A percentile compares a stretch with the other conserved stretches of the same genome.
Conservation (phyloP, 2,888 invertebrate species). For the Cheilosia impressa region DNA sequence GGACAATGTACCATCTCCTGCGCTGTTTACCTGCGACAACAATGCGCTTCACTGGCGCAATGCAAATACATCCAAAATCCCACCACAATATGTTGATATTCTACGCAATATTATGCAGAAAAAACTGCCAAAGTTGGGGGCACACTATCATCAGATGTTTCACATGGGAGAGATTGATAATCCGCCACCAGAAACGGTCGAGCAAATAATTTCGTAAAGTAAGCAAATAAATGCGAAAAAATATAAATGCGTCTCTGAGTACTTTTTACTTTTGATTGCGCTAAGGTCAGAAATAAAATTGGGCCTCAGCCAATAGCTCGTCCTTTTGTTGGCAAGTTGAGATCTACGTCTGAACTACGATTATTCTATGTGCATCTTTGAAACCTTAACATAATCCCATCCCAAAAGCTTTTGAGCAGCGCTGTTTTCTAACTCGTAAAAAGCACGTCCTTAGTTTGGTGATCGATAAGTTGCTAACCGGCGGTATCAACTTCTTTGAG, state of each 20-base stretch:
- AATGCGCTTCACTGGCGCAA: constrained; percentile 91
- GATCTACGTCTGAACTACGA: no score
- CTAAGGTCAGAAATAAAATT: no score
- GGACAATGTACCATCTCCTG: constrained; percentile 94
- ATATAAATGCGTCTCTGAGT: no score
- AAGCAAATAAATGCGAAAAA: not conserved
- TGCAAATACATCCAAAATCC: constrained; percentile 88
- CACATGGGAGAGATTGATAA: constrained; percentile 81
- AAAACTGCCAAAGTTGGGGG: constrained; percentile 90
- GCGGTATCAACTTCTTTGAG: no score
- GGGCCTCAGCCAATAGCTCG: no score
- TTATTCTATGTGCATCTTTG: no score
- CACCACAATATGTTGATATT: constrained; percentile 91
- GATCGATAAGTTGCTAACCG: no score
- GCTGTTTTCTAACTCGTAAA: no score
- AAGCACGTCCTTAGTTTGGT: no score
- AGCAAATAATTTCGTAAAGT: constrained; percentile 23
- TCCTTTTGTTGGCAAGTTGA: no score
- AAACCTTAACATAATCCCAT: no score
- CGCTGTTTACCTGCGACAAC: constrained; percentile 88
- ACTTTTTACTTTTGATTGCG: not conserved
- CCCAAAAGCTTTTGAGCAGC: no score
- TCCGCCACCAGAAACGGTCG: constrained; percentile 50
- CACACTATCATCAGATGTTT: constrained; percentile 91
- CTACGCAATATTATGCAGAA: constrained; percentile 91